Conservation (phyloP, 2,888 invertebrate species). For the Myathropa florea region DNA sequence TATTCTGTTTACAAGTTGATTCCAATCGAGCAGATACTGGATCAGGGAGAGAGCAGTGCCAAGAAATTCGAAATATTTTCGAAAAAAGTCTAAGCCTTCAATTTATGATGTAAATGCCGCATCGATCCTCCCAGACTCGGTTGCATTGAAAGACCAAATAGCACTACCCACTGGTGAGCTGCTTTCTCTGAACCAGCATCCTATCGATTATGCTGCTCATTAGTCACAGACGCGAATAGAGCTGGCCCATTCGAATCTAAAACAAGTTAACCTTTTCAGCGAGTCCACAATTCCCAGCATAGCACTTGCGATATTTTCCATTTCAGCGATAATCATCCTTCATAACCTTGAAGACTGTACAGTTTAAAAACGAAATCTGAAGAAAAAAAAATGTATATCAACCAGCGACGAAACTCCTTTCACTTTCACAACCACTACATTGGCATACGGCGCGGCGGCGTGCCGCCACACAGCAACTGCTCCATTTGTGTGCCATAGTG, state of each 20-base stretch:
- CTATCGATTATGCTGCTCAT: no score
- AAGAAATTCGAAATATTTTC: no score
- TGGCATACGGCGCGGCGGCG: not conserved
- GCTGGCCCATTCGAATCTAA: not conserved
- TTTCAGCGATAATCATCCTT: not conserved
- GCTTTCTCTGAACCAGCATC: not conserved
- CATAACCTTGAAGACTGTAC: not conserved
- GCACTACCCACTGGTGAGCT: no score
- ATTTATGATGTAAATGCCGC: no score
- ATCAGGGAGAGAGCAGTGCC: no score
- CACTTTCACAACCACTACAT: not conserved
- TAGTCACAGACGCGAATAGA: no score
- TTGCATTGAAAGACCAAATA: no score
- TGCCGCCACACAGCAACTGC: not conserved
- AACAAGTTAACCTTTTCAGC: not conserved
- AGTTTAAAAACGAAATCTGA: not conserved
- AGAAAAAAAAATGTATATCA: not conserved
- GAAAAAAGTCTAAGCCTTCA: no score
- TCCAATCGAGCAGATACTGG: no score
- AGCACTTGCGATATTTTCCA: not conserved
- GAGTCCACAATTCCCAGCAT: not conserved
- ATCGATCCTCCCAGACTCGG: no score
- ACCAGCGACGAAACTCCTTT: not conserved
- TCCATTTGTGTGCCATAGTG: not conserved
- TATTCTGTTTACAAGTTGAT: no score